phyloP scores from a whole-genome alignment of 2,113 vertebrate genomes.

The Chascanopsetta lugubris region DNA sequence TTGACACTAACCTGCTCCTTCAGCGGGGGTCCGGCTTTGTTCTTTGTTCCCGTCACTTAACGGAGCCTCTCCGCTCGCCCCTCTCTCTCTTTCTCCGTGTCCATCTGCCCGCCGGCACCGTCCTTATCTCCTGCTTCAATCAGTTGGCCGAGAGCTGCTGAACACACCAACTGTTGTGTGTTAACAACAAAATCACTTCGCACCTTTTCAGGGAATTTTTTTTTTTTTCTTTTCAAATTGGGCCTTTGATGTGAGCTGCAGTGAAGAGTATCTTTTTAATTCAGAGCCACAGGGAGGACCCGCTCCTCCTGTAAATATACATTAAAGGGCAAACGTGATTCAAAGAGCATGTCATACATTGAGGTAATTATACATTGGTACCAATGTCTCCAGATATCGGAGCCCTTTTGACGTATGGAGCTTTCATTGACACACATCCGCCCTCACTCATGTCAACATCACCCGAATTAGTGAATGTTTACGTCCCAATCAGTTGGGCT shows the following conservation, averaged over 20 bases:
- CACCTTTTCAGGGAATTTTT: conserved; percentile 44
- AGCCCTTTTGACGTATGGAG: too few relatives aligned
- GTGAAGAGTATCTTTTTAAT: conserved; percentile 33
- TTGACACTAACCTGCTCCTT: conserved; percentile 69
- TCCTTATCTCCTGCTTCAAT: conserved; percentile 74
- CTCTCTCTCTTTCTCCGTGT: conserved; percentile 71
- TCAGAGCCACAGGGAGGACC: conserved; percentile 1
- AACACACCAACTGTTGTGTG: conserved; percentile 72
- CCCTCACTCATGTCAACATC: too few relatives aligned
- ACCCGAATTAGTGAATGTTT: too few relatives aligned
- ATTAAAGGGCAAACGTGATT: too few relatives aligned
- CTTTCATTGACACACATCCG: too few relatives aligned
- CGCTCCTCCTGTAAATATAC: too few relatives aligned
- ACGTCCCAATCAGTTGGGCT: too few relatives aligned
- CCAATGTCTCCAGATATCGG: too few relatives aligned
- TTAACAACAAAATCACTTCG: conserved; percentile 47
- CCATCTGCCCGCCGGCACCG: conserved; percentile 72
- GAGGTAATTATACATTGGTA: too few relatives aligned
- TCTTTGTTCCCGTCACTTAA: conserved; percentile 51
- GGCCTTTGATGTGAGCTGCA: conserved; percentile 22
- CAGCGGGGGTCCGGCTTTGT: conserved; percentile 57
- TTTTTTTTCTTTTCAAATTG: conserved; percentile 13
- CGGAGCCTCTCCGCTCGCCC: conserved; percentile 56
- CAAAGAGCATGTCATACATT: too few relatives aligned
- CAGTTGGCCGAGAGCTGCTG: conserved; percentile 64